Base-by-base conservation (phyloP, 1,140 invertebrate genomes). In the Temnothorax nylanderi region DNA sequence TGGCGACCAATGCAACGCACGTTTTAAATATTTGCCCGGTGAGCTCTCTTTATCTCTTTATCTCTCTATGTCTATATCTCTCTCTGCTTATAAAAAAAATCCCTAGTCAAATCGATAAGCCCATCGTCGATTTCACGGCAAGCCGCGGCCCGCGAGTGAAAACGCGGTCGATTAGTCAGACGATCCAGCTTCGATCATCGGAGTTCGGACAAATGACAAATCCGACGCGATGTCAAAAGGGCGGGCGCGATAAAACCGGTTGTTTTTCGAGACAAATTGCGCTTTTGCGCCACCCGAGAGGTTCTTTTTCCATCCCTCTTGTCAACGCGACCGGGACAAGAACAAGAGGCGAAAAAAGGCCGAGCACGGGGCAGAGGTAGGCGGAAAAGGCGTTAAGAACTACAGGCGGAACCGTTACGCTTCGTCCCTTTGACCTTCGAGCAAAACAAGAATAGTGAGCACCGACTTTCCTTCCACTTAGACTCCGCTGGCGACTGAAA, bases 241-340 rank as follows among this genome's bases (percentile, higher is more conserved):
- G 88, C 49, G 69, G 86, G 88, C 65, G 85, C 88, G 81, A 71
- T 72, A 87, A 49, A 85, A 76, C 89, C 72, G 69, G 80, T 88
- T 85, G 89, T 90, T 91, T 88, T 85, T 86, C 65, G 54, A 32
- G 72, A 89, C 87, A 90, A 92, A 92, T 93, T 90, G 76, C 88
- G 80, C 89, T 89, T 87, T 84, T 88, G 82, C 86, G 69, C 81
- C 65, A 89, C 87, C 56, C 88, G 89, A 84, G 54, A 62, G 18
- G 41, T 11, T 82, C 67, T 82, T 82, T 82, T 47, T 58, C 51
- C 54, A 34, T 84, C 26, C 65, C 67, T 84, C 69, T 62, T 62
- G 54, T 84, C 80, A 32, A 62, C 54, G 41, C 41, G 41, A 49
- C 26, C 54, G 13, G n/a, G 18, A 32, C 41, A 62, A 84, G 26